A percentile compares a stretch with the other conserved stretches of the same genome.
phyloP scores from a whole-genome alignment of 2,888 invertebrate genomes.

The Ochlodes sylvanus region DNA sequence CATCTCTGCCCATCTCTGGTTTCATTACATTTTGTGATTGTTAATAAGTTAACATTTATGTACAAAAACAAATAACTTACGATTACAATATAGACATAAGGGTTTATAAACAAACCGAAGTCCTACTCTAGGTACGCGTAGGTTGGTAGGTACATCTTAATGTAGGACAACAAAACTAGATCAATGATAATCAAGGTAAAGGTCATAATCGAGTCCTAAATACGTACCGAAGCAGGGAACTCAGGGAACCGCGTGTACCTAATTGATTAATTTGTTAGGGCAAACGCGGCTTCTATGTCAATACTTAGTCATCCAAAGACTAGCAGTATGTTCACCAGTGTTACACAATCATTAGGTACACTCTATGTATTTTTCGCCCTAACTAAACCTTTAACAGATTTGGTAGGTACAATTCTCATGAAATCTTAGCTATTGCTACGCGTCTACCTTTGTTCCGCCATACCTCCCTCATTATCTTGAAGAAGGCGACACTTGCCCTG shows the following conservation, averaged over 20 bases:
- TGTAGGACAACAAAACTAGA: not conserved
- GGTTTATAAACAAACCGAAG: no score
- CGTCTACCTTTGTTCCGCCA: not conserved
- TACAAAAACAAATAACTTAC: no score
- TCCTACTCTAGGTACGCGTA: no score
- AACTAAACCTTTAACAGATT: no score
- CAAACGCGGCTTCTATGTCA: slow-evolving; percentile 29
- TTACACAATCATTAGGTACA: not conserved
- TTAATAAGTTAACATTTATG: no score
- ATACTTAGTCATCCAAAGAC: slow-evolving; percentile 12
- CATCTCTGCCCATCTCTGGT: no score
- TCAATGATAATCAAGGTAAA: slow-evolving; percentile 18
- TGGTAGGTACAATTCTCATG: no score
- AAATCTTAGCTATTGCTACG: no score
- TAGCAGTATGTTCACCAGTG: not conserved
- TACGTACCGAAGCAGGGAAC: slow-evolving; percentile 19
- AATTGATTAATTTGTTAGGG: slow-evolving; percentile 33
- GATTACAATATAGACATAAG: no score
- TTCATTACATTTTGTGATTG: no score
- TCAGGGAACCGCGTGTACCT: slow-evolving; percentile 19
- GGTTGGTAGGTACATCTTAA: no score
- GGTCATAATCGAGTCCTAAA: slow-evolving; percentile 26
- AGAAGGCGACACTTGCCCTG: not conserved
- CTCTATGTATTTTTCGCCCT: no score
- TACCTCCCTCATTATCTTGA: not conserved